Evolutionary conservation across 2,113 vertebrate genomes (phyloP).

Genomic region (Gymnocephalus cernua): DNA sequence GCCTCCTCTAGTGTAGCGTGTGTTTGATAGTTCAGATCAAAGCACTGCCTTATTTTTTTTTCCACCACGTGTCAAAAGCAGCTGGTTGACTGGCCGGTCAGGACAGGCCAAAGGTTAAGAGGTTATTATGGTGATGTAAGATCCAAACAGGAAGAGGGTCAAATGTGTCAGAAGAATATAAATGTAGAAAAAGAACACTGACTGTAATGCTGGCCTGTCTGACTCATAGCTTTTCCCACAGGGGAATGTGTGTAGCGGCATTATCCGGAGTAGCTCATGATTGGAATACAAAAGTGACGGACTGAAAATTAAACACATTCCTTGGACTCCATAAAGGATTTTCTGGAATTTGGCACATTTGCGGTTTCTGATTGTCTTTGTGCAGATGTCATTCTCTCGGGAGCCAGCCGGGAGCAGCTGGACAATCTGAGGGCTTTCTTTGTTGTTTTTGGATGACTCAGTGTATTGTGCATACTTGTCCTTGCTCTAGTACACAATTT

Average conservation of each 20-base stretch:
- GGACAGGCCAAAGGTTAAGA: slow-evolving; percentile 47
- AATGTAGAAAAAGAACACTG: slow-evolving; percentile 44
- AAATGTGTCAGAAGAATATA: slow-evolving; percentile 32
- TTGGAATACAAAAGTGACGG: slow-evolving; percentile 34
- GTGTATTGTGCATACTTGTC: slow-evolving; percentile 41
- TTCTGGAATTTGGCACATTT: slow-evolving; percentile 58
- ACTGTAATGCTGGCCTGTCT: slow-evolving; percentile 46
- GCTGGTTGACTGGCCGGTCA: slow-evolving; percentile 22
- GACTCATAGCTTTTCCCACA: slow-evolving; percentile 55
- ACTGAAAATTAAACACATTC: slow-evolving; percentile 51
- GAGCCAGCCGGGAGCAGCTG: slow-evolving; percentile 1
- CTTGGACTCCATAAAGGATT: slow-evolving; percentile 8
- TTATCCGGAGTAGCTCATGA: slow-evolving; percentile 51
- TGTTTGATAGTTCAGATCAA: slow-evolving; percentile 29
- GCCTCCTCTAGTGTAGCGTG: slow-evolving; percentile 18
- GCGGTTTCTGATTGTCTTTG: slow-evolving; percentile 48
- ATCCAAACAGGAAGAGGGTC: slow-evolving; percentile 61
- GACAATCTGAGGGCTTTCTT: background rate
- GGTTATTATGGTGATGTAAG: slow-evolving; percentile 38
- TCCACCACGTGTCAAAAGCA: slow-evolving; percentile 44
- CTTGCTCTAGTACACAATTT: background rate
- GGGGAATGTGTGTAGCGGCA: slow-evolving; percentile 26
- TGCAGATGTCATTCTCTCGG: background rate
- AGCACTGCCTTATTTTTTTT: slow-evolving; percentile 13
- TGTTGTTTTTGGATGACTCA: slow-evolving; percentile 63